Evolutionary conservation across 2,888 invertebrate species (phyloP), one percentile per base, ranked within the genome.

Genomic region (Cephus pygmeus): DNA sequence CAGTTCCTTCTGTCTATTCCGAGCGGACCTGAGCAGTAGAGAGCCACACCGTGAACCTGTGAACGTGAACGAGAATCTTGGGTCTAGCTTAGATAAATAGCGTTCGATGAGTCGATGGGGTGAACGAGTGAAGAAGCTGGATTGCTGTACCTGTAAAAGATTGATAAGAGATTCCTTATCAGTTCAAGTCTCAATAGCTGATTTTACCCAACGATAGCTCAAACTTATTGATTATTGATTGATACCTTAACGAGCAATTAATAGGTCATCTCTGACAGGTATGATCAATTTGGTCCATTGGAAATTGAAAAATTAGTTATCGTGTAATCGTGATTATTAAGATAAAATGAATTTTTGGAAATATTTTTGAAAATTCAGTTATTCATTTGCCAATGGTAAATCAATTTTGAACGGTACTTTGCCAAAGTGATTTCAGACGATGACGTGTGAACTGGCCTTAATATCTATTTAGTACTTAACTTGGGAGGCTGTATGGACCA

Each of bases 1-100:
- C 76, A 87, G 83, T 87, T 87, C 81, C 76, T 68, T 30, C 30
- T 71, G 34, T 75, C 76, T 79, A 56, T 56, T 56, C 56, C 56
- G 56, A 56, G 56, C 56, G 56, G 23, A 56, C 56, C 56, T 23
- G 56, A 23, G 56, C 9, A 23, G 23, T 23, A 56, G 56, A 56
- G 23, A 56, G 56, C 2, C 56, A 23, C 56, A 56, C 56, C 56
- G 23, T 56, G 56, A 56, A 56, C 56, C 56, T 56, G 56, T 56
- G 56, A 56, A 56, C 56, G 56, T 23, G 56, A 56, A 56, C 56
- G 56, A 56, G 23, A 56, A 23, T 23, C 56, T 56, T 56, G 56
- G 23, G 1, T 56, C 56, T 23, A 23, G 23, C 9, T 6, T 15
- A 1, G 23, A 56, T 9, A 23, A 56, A 56, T 56, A 56, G 56